Base-by-base conservation (phyloP, 1,140 invertebrate genomes). In the Drosophila nigromelanica region DNA sequence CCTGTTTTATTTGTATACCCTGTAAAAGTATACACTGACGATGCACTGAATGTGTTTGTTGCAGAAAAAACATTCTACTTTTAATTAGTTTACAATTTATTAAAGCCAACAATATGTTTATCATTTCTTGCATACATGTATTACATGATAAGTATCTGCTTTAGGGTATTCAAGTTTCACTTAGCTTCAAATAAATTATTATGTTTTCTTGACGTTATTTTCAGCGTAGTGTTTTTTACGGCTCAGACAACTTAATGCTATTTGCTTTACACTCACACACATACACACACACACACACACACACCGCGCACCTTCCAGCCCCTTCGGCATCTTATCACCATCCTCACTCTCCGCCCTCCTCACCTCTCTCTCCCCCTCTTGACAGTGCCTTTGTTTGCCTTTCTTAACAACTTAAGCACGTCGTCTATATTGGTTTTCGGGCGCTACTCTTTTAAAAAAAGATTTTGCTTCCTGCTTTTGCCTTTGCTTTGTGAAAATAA, bases 361-460 rank as follows among this genome's bases (percentile, higher is more conserved):
- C 21, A 24, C 21, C 21, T 5, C 15, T 6, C 27, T 3, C 40
- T 42, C 45, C 55, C 15, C 12, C 12, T 33, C 27, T 8, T 11
- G 14, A 11, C 63, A 67, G 54, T 62, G 68, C 68, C 70, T 87
- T 89, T 89, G 82, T 89, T 89, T 87, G 83, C 61, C 75, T 71
- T 87, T 89, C 87, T 87, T 87, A 87, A 87, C 83, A 87, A 87
- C 83, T 87, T 87, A 83, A 87, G 83, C 83, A 87, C 83, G 83
- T 89, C 83, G 79, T 87, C 73, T 67, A 81, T 87, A 87, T 87
- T 87, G 83, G 83, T 89, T 87, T 87, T 87, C 77, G 73, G 75
- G 78, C 83, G 64, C 63, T 77, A 76, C 76, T 74, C 56, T 73
- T 73, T 68, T 55, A 55, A 73, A 73, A 63, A 73, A 68, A 68